Percentiles rank a stretch among this genome's conserved stretches.
Evolutionary conservation across 92 coral and sea anemone genomes (phyloP).

Genomic region (Pocillopora meandrina): DNA sequence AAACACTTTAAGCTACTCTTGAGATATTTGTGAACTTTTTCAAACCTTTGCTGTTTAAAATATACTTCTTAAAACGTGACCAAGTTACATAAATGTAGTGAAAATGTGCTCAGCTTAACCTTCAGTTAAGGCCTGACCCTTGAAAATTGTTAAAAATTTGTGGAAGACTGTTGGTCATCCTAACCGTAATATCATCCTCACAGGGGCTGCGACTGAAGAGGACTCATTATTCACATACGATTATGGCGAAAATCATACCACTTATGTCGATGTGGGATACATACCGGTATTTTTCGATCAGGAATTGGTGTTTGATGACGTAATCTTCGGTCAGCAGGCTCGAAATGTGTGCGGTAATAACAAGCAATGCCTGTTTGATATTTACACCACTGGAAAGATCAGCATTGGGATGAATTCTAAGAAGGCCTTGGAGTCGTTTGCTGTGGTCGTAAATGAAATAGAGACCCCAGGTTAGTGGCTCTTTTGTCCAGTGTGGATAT

Average conservation of each 20-base stretch:
- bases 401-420: slow-evolving; percentile 61
- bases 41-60: too few relatives aligned
- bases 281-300: slow-evolving; percentile 60
- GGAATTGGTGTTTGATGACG: slow-evolving; percentile 33
- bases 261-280: slow-evolving; percentile 46
- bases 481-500: not conserved
- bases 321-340: slow-evolving; percentile 48
- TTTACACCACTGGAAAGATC: slow-evolving; percentile 64
- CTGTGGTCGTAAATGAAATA: slow-evolving; percentile 47
- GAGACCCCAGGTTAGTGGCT: slow-evolving; percentile 47
- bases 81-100: too few relatives aligned
- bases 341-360: slow-evolving; percentile 47
- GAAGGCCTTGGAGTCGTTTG: slow-evolving; percentile 24
- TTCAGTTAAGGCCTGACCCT: too few relatives aligned
- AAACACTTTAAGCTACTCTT: too few relatives aligned
- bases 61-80: too few relatives aligned
- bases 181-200: not conserved
- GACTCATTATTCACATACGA: slow-evolving; percentile 60
- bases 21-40: too few relatives aligned
- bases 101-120: too few relatives aligned
- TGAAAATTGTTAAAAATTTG: too few relatives aligned
- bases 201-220: slow-evolving; percentile 50
- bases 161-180: too few relatives aligned
- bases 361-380: slow-evolving; percentile 67
- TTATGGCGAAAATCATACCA: slow-evolving; percentile 32